phyloP scores from a whole-genome alignment of 1,140 invertebrate species.

The Maconellicoccus hirsutus region DNA sequence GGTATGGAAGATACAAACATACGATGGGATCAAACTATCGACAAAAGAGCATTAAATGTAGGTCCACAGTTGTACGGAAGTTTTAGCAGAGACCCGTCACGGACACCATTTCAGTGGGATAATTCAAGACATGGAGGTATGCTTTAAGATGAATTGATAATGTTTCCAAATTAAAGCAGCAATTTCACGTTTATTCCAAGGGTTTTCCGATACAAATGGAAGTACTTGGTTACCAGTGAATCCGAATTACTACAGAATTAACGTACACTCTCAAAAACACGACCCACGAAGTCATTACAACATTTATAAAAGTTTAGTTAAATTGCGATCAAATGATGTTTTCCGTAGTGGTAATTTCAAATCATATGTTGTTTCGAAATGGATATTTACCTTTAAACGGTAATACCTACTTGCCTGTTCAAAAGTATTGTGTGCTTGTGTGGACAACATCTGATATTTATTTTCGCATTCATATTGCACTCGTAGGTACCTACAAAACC shows the following conservation, averaged over 20 bases:
- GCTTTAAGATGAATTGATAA: too few species aligned
- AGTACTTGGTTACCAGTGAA: constrained; percentile 55
- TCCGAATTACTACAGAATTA: constrained; percentile 38
- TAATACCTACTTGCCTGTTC: neutral
- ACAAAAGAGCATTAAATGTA: constrained; percentile 34
- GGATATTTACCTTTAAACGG: constrained; percentile 18
- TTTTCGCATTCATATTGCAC: neutral
- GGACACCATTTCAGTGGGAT: constrained; percentile 65
- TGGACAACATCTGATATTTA: too few species aligned
- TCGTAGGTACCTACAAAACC: neutral
- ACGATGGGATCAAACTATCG: constrained; percentile 40
- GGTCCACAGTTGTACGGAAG: constrained; percentile 38
- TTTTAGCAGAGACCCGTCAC: constrained; percentile 47
- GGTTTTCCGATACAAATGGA: constrained; percentile 44
- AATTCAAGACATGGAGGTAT: constrained; percentile 43
- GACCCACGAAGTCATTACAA: constrained; percentile 19
- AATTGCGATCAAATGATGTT: neutral
- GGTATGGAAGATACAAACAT: constrained; percentile 55
- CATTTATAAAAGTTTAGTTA: constrained; percentile 2
- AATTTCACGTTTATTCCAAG: constrained; percentile 34
- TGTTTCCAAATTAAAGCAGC: too few species aligned
- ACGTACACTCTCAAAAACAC: constrained; percentile 35
- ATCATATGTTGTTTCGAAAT: constrained; percentile 5
- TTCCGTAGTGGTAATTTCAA: constrained; percentile 1
- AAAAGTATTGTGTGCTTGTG: too few species aligned